phyloP scores from a whole-genome alignment of 2,113 vertebrate species.

The Grantiella picta region DNA sequence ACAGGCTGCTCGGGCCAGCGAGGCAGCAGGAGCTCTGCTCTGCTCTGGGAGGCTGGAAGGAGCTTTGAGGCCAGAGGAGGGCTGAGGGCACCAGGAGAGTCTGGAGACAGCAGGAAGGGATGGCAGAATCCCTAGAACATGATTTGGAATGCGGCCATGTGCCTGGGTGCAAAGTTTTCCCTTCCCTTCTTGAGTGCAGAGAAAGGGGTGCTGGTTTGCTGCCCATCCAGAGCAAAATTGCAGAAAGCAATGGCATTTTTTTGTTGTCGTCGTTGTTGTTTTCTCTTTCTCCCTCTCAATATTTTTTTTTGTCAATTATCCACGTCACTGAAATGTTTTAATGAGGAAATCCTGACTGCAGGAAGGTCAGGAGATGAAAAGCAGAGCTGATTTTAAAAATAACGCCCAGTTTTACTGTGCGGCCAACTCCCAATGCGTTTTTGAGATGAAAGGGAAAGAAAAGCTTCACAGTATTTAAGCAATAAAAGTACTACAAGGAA shows the following conservation, averaged over 20 bases:
- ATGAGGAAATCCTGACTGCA: conserved; percentile 49
- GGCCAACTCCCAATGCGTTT: conserved; percentile 23
- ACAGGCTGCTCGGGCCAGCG: conserved; percentile 37
- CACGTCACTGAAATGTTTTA: conserved; percentile 29
- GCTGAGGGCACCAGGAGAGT: conserved; percentile 33
- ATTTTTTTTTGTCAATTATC: background rate
- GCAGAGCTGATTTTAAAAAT: conserved; percentile 56
- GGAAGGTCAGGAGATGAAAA: conserved; percentile 53
- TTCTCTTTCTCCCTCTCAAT: background rate
- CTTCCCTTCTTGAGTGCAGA: background rate
- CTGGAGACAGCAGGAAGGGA: conserved; percentile 2
- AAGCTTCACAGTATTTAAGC: conserved; percentile 10
- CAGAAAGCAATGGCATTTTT: background rate
- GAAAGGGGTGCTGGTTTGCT: background rate
- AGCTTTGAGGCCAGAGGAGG: conserved; percentile 12
- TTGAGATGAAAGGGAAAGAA: conserved; percentile 39
- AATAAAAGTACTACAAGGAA: conserved; percentile 43
- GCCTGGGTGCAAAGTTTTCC: background rate
- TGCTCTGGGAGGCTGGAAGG: conserved; percentile 51
- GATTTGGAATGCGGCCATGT: background rate
- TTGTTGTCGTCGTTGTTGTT: background rate
- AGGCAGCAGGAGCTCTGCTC: conserved; percentile 5
- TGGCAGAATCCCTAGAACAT: background rate
- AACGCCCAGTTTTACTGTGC: conserved; percentile 13
- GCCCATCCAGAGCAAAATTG: background rate